Percentiles rank a stretch among this genome's conserved stretches.
phyloP scores from a whole-genome alignment of 2,888 invertebrate species.

The Bellardia bayeri region DNA sequence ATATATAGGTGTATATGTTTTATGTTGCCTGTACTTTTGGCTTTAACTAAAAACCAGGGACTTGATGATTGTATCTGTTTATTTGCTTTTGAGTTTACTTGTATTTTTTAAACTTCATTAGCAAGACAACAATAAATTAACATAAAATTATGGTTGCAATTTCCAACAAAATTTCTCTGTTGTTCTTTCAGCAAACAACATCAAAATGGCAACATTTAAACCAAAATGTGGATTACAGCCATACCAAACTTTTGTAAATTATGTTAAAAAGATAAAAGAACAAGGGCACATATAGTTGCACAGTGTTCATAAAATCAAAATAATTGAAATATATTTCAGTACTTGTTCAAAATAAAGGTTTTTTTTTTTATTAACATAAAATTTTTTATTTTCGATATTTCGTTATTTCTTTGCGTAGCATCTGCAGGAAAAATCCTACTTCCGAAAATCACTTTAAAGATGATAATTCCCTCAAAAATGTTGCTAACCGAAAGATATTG shows the following conservation, averaged over 20 bases:
- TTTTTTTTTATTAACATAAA: too few relatives aligned
- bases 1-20: neutral
- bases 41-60: conserved; percentile 6
- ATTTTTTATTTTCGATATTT: too few relatives aligned
- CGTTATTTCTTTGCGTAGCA: too few relatives aligned
- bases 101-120: conserved; percentile 64
- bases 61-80: neutral
- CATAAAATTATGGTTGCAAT: conserved; percentile 66
- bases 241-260: conserved; percentile 23
- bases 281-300: neutral
- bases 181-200: conserved; percentile 9
- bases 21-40: conserved; percentile 4
- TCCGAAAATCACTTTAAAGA: too few relatives aligned
- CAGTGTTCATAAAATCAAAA: neutral
- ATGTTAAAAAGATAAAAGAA: conserved; percentile 36
- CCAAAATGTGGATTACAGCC: conserved; percentile 22
- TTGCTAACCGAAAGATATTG: too few relatives aligned
- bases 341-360: too few relatives aligned
- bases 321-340: too few relatives aligned
- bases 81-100: neutral
- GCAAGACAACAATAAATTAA: conserved; percentile 65
- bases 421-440: too few relatives aligned
- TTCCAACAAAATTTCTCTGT: conserved; percentile 21
- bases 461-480: too few relatives aligned
- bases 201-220: conserved; percentile 27